A percentile compares a stretch with the other conserved stretches of the same genome.
These are phyloP conservation scores for Neolamprologus modestus DNA, from an alignment of 2,113 vertebrate genomes.

Conservation along the genomic window DNA sequence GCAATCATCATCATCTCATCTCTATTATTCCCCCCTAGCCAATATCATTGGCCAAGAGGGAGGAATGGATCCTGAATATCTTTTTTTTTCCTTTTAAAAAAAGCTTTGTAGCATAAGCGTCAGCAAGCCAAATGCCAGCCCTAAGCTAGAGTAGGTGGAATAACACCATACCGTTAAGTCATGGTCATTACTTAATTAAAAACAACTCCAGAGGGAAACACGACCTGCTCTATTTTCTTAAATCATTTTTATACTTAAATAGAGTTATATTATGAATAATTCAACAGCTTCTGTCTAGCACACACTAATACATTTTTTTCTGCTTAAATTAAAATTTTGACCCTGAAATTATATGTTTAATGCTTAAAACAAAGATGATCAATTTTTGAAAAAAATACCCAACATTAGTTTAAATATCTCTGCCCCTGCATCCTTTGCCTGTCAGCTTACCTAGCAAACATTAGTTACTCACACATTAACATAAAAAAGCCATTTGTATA, in stretches of 20 bases:
- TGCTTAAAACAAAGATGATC: not conserved
- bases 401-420: not conserved
- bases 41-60: not conserved
- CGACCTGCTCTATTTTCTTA: conserved; percentile 2
- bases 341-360: not conserved
- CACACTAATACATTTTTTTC: not conserved
- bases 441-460: not conserved
- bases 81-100: not conserved
- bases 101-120: not conserved
- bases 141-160: not conserved
- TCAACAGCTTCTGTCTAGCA: not conserved
- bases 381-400: not conserved
- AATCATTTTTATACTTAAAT: not conserved
- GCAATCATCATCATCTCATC: not conserved
- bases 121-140: not conserved
- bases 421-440: not conserved
- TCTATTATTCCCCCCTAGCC: not conserved
- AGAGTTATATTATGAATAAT: not conserved
- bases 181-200: conserved; percentile 16
- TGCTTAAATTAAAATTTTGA: not conserved
- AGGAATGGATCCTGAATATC: not conserved
- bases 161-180: not conserved
- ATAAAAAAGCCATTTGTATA: not conserved
- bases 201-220: conserved; percentile 12
- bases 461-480: not conserved